Base-by-base conservation (phyloP, 2,113 vertebrate species). In the Perca schrenkii region DNA sequence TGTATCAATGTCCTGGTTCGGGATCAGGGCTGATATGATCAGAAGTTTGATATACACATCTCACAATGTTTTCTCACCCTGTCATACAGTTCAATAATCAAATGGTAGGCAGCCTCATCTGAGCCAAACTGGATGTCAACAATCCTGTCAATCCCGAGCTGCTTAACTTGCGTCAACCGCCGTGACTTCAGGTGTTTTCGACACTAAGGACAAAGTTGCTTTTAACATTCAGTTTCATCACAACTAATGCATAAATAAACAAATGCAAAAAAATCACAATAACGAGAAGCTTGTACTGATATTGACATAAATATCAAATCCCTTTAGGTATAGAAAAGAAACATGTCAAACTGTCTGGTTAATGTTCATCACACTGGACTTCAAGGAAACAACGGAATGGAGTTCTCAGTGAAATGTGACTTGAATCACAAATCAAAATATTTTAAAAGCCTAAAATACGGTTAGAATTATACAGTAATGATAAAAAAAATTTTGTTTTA, bases 111-210 rank as follows among this genome's bases (percentile, higher is more conserved):
- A 2, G 98, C 98, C 70, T 98, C 96, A 0, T 97, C 97, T 7
- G 97, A 99, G 56, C 98, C 98, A 73, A 99, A 99, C 81, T 99
- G 98, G 84, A 99, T 93, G 93, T 99, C 98, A 58, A 99, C 96
- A 60, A 99, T 97, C 71, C 98, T 95, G 94, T 99, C 98, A 6
- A 97, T 89, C 0, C 98, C 98, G 3, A 99, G 96, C 87, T 99
- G 98, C 21, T 92, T 95, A 1, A 98, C 94, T 2, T 95, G 94
- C 8, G 97, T 96, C 79, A 99, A 75, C 1, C 98, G 92, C 7
- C 98, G 94, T 8, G 96, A 94, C 88, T 95, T 97, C 80, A 99
- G 80, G 74, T 99, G 98, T 71, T 99, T 99, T 28, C 98, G 96
- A 80, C 98, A 99, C 98, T 99, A 17, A n/a, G 2, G 53, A 58